phyloP scores from a whole-genome alignment of 2,113 vertebrate species.

The Ranitomeya variabilis region DNA sequence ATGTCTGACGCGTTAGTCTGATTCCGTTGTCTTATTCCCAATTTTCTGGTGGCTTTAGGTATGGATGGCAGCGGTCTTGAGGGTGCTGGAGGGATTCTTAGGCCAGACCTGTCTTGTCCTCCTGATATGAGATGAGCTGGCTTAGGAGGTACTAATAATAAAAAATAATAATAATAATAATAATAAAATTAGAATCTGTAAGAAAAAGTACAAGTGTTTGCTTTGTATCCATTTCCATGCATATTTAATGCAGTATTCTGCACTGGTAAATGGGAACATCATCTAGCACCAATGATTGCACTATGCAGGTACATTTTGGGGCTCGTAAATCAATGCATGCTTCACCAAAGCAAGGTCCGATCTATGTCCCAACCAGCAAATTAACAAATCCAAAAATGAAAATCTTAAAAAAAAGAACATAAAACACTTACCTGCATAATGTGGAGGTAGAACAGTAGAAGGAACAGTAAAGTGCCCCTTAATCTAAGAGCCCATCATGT shows the following conservation, averaged over 20 bases:
- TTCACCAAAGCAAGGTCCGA: not conserved
- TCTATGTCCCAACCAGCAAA: not conserved
- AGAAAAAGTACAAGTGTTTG: not conserved
- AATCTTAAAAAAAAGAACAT: not conserved
- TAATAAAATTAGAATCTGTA: not conserved
- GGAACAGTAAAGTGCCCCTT: not conserved
- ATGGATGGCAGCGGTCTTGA: conserved; percentile 77
- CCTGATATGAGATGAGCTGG: conserved; percentile 77
- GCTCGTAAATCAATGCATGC: not conserved
- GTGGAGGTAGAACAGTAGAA: not conserved
- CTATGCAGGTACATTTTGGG: not conserved
- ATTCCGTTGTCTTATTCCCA: conserved; percentile 63
- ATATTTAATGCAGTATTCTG: not conserved
- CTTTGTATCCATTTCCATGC: not conserved
- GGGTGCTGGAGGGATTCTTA: conserved; percentile 78
- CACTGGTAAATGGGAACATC: not conserved
- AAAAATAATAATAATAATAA: not conserved
- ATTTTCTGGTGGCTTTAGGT: conserved; percentile 68
- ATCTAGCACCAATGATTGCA: not conserved
- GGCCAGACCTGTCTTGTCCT: conserved; percentile 76
- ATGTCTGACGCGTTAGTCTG: conserved; percentile 72
- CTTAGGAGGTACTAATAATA: conserved; percentile 84
- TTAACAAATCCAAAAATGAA: not conserved
- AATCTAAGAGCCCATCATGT: not conserved
- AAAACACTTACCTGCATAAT: not conserved